Conservation (phyloP, 1,140 invertebrate genomes). For the Drosophila bipectinata region DNA sequence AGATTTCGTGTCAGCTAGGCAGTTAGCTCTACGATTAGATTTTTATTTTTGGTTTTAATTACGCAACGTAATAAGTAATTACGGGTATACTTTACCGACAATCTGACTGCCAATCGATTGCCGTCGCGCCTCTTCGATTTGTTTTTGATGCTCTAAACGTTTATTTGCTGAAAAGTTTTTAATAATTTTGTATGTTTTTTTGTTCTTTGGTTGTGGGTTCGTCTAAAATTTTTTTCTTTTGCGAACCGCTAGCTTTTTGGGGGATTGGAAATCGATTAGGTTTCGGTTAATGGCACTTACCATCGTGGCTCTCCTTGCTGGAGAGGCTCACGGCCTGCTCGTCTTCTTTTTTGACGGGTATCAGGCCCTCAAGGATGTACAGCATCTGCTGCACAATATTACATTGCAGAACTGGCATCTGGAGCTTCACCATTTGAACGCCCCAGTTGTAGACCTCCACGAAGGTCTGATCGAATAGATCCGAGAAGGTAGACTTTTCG, state of each 20-base stretch:
- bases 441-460: constrained; percentile 91
- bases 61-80: constrained; percentile 15
- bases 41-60: constrained; percentile 30
- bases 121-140: constrained; percentile 70
- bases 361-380: constrained; percentile 92
- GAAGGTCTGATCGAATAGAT: constrained; percentile 93
- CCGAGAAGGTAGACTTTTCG: constrained; percentile 90
- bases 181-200: constrained; percentile 77
- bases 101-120: constrained; percentile 79
- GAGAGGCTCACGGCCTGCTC: constrained; percentile 84
- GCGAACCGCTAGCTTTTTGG: constrained; percentile 18
- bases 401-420: constrained; percentile 95
- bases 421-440: constrained; percentile 91
- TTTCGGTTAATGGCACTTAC: constrained; percentile 45
- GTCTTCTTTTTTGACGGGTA: constrained; percentile 88
- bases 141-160: constrained; percentile 70
- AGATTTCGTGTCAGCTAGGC: constrained; percentile 29
- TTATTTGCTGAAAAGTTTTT: constrained; percentile 69
- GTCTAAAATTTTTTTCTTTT: constrained; percentile 85
- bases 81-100: constrained; percentile 77
- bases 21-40: constrained; percentile 55
- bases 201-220: constrained; percentile 81
- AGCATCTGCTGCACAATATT: constrained; percentile 94
- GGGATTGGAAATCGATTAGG: neutral
- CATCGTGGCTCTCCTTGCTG: constrained; percentile 81